Evolutionary conservation across 2,113 vertebrate species (phyloP).

Genomic region (Burhinus bistriatus): DNA sequence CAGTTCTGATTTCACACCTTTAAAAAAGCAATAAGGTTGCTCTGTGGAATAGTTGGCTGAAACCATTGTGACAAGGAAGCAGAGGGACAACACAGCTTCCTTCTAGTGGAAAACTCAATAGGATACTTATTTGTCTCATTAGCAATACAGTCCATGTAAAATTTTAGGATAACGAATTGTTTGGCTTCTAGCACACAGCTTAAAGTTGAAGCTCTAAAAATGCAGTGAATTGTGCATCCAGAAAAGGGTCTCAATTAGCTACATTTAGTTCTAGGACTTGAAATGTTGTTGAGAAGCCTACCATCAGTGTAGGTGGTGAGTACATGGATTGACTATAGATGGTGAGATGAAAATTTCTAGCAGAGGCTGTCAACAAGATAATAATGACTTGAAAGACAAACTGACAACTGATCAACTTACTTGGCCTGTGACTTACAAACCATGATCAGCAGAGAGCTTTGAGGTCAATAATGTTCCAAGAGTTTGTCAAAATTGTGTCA

Average conservation of each 20-base stretch:
- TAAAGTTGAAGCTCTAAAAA: neutral
- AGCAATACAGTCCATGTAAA: rapidly evolving
- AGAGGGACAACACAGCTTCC: neutral
- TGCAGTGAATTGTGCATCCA: neutral
- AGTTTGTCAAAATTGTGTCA: neutral
- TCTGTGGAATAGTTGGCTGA: neutral
- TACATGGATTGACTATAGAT: too few species aligned
- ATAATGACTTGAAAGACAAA: neutral
- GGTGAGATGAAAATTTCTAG: neutral
- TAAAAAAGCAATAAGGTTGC: neutral
- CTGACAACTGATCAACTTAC: neutral
- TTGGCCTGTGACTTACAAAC: neutral
- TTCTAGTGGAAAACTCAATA: neutral
- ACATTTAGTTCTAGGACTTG: neutral
- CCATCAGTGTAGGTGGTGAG: neutral
- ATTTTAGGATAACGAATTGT: neutral
- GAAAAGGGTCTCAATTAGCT: neutral
- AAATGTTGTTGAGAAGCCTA: neutral
- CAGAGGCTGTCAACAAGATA: neutral
- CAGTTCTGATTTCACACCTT: neutral
- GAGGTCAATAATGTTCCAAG: neutral
- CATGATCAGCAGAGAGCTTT: neutral
- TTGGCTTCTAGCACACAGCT: neutral
- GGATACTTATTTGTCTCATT: neutral
- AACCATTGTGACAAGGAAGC: neutral